phyloP scores from a whole-genome alignment of 1,140 invertebrate species.

The Cydia splendana region DNA sequence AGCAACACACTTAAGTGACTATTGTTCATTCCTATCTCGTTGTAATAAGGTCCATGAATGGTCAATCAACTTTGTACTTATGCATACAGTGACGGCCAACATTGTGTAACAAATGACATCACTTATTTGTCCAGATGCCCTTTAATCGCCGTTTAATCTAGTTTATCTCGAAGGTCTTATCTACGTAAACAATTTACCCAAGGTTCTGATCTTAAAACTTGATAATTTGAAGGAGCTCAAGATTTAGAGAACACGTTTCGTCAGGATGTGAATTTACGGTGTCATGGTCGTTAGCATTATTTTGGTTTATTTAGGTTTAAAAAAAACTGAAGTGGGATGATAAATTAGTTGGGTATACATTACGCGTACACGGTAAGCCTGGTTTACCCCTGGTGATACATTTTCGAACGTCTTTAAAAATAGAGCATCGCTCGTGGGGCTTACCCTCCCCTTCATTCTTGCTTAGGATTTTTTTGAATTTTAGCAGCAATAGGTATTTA shows the following conservation, averaged over 20 bases:
- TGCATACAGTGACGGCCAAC: not conserved
- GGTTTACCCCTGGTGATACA: not conserved
- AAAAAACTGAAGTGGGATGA: not conserved
- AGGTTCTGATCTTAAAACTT: constrained; percentile 12
- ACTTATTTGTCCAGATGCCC: constrained; percentile 38
- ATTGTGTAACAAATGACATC: constrained; percentile 32
- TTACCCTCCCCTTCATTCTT: not conserved
- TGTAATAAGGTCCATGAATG: too few species aligned
- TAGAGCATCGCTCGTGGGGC: not conserved
- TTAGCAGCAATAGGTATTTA: not conserved
- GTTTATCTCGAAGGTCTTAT: constrained; percentile 35
- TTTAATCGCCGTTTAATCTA: constrained; percentile 41
- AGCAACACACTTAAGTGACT: too few species aligned
- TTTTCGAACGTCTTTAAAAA: not conserved
- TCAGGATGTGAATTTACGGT: not conserved
- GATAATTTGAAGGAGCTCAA: not conserved
- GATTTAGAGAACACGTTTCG: not conserved
- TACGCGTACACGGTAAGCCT: not conserved
- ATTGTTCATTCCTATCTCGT: too few species aligned
- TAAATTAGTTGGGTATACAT: not conserved
- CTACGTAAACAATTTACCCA: constrained; percentile 41
- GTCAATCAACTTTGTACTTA: not conserved
- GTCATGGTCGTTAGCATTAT: not conserved
- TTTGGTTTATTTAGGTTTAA: not conserved
- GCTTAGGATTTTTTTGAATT: not conserved